Conservation (phyloP, 2,888 invertebrate genomes). For the Capitulum mitella region DNA sequence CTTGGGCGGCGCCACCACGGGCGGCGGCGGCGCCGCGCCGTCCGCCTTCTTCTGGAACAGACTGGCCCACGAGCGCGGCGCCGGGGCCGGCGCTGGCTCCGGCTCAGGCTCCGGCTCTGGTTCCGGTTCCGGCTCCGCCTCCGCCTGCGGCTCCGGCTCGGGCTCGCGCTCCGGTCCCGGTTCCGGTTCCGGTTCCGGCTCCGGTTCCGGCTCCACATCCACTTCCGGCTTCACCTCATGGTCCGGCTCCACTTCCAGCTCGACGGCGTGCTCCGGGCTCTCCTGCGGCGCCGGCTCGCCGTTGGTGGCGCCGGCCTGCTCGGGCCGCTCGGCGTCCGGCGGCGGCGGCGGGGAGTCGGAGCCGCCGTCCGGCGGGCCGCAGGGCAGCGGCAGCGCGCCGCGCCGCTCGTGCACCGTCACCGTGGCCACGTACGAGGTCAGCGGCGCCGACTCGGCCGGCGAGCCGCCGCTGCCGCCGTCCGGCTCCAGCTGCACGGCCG, state of each 20-base stretch:
- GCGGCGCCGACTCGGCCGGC: neutral
- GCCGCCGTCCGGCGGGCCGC: neutral
- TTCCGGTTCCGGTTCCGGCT: neutral
- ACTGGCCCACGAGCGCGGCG: constrained; percentile 7
- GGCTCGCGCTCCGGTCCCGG: neutral
- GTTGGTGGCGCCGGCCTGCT: neutral
- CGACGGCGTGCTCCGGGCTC: too few species aligned
- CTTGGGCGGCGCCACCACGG: neutral
- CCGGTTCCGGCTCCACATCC: neutral
- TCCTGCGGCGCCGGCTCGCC: neutral
- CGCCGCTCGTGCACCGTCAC: neutral
- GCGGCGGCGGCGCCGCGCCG: neutral
- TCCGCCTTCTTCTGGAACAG: neutral
- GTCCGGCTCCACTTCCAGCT: neutral
- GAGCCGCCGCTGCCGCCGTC: neutral
- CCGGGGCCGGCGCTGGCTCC: neutral
- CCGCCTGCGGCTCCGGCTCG: neutral
- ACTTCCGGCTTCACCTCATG: neutral
- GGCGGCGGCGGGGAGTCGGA: neutral
- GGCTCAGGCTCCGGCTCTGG: neutral
- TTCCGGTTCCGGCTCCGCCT: neutral
- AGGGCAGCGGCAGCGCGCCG: neutral
- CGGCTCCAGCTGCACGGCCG: neutral
- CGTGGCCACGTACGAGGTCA: constrained; percentile 2
- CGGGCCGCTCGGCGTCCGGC: neutral